These are phyloP conservation scores for Larimichthys crocea DNA, from an alignment of 2,113 vertebrate genomes.

Conservation along the genomic window DNA sequence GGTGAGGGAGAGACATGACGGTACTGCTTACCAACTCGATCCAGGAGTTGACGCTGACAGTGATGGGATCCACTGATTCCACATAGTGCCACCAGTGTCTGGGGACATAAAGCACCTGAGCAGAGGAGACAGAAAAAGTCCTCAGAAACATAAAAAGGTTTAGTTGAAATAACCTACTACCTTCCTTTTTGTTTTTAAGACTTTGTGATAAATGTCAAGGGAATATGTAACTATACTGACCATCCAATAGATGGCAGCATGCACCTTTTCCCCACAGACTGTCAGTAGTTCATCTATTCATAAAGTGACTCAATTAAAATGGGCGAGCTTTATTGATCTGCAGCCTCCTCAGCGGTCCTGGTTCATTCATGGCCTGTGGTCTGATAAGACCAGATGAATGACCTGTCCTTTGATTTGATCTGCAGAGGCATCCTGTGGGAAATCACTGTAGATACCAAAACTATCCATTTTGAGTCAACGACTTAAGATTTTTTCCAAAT, in stretches of 20 bases:
- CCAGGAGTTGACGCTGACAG: slow-evolving; percentile 97
- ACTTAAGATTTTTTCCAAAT: background rate
- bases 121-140: background rate
- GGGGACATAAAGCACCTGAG: slow-evolving; percentile 94
- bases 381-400: slow-evolving; percentile 49
- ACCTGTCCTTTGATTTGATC: slow-evolving; percentile 44
- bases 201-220: background rate
- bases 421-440: slow-evolving; percentile 23
- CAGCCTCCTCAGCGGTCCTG: slow-evolving; percentile 15
- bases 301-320: slow-evolving; percentile 43
- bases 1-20: background rate
- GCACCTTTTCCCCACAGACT: background rate
- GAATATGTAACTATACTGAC: background rate
- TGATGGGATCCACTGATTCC: slow-evolving; percentile 93
- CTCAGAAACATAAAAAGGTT: slow-evolving; percentile 5
- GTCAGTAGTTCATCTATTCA: slow-evolving; percentile 23
- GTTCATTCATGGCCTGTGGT: slow-evolving; percentile 32
- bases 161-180: background rate
- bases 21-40: slow-evolving; percentile 89
- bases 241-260: slow-evolving; percentile 74
- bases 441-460: slow-evolving; percentile 22
- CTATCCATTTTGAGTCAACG: slow-evolving; percentile 27
- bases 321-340: slow-evolving; percentile 51
- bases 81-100: slow-evolving; percentile 99
- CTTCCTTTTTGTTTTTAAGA: background rate